These are phyloP conservation scores for Scaptomyza tumidula DNA, from an alignment of 2,888 invertebrate species.

Conservation along the genomic window DNA sequence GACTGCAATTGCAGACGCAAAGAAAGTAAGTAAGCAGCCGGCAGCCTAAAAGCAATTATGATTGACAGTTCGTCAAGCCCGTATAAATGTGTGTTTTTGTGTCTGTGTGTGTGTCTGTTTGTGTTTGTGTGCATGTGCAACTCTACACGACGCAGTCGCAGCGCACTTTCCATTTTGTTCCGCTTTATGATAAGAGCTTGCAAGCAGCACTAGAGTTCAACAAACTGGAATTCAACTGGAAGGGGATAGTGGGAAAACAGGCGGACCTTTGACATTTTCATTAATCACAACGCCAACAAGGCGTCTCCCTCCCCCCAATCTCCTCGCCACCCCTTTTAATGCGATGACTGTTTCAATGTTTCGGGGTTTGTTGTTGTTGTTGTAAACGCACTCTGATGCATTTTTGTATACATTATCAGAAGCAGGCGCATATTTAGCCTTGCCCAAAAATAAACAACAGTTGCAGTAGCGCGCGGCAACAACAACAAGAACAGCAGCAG, in stretches of 20 bases:
- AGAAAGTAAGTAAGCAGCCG: constrained; percentile 41
- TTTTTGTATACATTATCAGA: constrained; percentile 63
- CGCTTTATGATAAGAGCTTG: constrained; percentile 61
- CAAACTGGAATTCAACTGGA: constrained; percentile 54
- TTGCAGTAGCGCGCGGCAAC: constrained; percentile 35
- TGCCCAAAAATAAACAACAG: constrained; percentile 68
- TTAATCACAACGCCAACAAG: constrained; percentile 65
- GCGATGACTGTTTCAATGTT: constrained; percentile 32
- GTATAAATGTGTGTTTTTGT: constrained; percentile 18
- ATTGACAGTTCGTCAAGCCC: constrained; percentile 69
- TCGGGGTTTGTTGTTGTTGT: constrained; percentile 41
- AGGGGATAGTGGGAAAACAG: constrained; percentile 10
- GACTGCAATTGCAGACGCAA: constrained; percentile 47
- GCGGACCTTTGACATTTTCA: constrained; percentile 76
- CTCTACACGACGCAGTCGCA: constrained; percentile 31
- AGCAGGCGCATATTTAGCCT: constrained; percentile 56
- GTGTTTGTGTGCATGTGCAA: constrained; percentile 16
- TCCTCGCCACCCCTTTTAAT: constrained; percentile 3
- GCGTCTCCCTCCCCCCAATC: background rate
- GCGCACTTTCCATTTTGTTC: constrained; percentile 72
- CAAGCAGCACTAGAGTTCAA: constrained; percentile 65
- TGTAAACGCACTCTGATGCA: constrained; percentile 58
- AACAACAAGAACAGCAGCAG: constrained; percentile 17
- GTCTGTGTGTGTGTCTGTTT: background rate
- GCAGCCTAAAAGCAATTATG: constrained; percentile 63